phyloP scores from a whole-genome alignment of 2,113 vertebrate genomes.

The Rutilus rutilus region DNA sequence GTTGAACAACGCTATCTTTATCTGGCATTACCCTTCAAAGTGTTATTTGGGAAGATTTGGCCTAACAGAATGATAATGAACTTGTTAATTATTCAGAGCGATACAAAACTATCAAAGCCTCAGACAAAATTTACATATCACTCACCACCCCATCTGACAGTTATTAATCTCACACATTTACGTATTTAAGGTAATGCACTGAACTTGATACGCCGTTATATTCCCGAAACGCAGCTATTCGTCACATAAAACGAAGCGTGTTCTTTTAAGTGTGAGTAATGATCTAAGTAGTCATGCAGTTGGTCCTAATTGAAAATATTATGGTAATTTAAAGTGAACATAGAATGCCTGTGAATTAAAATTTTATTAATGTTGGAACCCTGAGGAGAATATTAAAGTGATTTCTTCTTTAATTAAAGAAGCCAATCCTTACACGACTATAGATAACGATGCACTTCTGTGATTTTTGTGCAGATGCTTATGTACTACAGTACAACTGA shows the following conservation, averaged over 20 bases:
- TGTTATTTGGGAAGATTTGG: conserved; percentile 33
- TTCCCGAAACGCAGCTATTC: conserved; percentile 5
- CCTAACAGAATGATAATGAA: conserved; percentile 40
- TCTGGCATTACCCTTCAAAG: conserved; percentile 33
- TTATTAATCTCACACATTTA: conserved; percentile 46
- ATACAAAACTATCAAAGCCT: conserved; percentile 24
- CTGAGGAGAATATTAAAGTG: neutral
- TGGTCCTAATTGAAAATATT: conserved; percentile 30
- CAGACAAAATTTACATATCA: conserved; percentile 28
- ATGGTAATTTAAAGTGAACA: conserved; percentile 23
- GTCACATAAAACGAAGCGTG: conserved; percentile 1
- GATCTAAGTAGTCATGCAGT: conserved; percentile 24
- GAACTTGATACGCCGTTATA: conserved; percentile 10
- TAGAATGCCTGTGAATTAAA: neutral
- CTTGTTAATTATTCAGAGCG: conserved; percentile 50
- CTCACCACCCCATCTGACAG: conserved; percentile 7
- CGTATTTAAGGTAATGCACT: conserved; percentile 17
- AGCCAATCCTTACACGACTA: neutral
- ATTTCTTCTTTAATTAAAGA: too few relatives aligned
- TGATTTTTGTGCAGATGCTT: neutral
- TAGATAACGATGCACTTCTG: neutral
- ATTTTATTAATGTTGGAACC: conserved; percentile 25
- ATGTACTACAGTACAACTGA: neutral
- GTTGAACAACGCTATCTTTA: neutral
- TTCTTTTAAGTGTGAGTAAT: conserved; percentile 33